These are phyloP conservation scores for Apamea crenata DNA, from an alignment of 2,888 invertebrate genomes.

Conservation along the genomic window DNA sequence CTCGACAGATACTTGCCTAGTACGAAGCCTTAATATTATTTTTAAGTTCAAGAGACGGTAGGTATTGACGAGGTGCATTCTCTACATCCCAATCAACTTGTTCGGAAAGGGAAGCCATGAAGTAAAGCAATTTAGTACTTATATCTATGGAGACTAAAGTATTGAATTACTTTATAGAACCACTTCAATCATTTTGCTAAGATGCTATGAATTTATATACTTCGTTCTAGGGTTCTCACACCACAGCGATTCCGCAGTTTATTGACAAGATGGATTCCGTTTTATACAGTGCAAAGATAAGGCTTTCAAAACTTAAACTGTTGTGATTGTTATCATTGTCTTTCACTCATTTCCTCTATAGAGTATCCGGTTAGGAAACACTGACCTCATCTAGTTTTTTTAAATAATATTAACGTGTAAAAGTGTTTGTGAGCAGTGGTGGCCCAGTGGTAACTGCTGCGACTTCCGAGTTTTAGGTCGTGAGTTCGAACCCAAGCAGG, in stretches of 20 bases:
- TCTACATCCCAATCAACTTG: neutral
- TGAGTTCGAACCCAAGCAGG: neutral
- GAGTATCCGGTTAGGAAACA: neutral
- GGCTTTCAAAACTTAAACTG: neutral
- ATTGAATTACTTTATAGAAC: conserved; percentile 60
- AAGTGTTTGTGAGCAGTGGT: neutral
- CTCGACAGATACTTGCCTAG: too few species aligned
- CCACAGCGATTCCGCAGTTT: neutral
- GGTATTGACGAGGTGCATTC: neutral
- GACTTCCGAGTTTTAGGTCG: neutral
- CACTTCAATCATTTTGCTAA: conserved; percentile 67
- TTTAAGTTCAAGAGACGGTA: neutral
- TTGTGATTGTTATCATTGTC: neutral
- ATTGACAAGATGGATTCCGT: neutral
- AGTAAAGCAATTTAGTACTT: conserved; percentile 37
- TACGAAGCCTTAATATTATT: neutral
- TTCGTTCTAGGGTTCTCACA: conserved; percentile 41
- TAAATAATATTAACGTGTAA: neutral
- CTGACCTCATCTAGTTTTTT: neutral
- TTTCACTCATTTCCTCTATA: neutral
- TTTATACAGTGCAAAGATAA: neutral
- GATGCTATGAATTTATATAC: conserved; percentile 57
- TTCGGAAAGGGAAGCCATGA: conserved; percentile 6
- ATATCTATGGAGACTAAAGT: conserved; percentile 23
- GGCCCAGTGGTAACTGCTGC: neutral